Evolutionary conservation across 2,797 vertebrate genomes (phyloP).

Genomic region (Chromis chromis): DNA sequence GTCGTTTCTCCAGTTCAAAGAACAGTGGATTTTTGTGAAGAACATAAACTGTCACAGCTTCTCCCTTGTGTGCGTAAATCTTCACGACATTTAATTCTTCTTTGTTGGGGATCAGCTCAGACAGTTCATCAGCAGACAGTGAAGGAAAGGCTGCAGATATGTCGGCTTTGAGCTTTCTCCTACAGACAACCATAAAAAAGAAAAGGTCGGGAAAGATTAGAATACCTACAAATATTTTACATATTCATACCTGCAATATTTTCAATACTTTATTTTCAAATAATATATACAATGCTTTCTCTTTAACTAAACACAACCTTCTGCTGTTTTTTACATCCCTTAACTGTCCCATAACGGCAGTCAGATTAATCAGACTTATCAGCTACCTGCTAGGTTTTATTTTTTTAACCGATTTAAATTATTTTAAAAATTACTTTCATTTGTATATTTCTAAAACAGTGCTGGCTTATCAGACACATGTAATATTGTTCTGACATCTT

Average conservation of each 20-base stretch:
- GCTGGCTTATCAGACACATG: no score
- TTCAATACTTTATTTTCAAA: not conserved
- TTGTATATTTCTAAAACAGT: no score
- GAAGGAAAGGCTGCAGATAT: slow-evolving; percentile 86
- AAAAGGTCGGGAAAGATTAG: not conserved
- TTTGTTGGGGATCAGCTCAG: slow-evolving; percentile 92
- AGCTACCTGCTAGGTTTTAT: no score
- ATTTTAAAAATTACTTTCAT: no score
- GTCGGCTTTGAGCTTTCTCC: slow-evolving; percentile 93
- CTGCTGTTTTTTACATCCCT: not conserved
- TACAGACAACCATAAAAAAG: slow-evolving; percentile 58
- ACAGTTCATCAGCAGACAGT: slow-evolving; percentile 85
- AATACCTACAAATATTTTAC: not conserved
- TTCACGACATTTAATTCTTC: slow-evolving; percentile 93
- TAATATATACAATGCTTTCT: not conserved
- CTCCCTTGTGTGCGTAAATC: slow-evolving; percentile 91
- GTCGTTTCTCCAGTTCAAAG: slow-evolving; percentile 90
- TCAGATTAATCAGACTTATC: no score
- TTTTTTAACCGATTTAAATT: no score
- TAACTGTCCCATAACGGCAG: not conserved
- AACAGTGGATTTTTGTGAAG: slow-evolving; percentile 92
- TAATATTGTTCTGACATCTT: not conserved
- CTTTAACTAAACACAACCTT: not conserved
- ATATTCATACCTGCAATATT: not conserved
- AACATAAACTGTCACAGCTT: slow-evolving; percentile 88